Evolutionary conservation across 2,888 invertebrate genomes (phyloP), one percentile per base, ranked within the genome.

Genomic region (Andrena camellia): DNA sequence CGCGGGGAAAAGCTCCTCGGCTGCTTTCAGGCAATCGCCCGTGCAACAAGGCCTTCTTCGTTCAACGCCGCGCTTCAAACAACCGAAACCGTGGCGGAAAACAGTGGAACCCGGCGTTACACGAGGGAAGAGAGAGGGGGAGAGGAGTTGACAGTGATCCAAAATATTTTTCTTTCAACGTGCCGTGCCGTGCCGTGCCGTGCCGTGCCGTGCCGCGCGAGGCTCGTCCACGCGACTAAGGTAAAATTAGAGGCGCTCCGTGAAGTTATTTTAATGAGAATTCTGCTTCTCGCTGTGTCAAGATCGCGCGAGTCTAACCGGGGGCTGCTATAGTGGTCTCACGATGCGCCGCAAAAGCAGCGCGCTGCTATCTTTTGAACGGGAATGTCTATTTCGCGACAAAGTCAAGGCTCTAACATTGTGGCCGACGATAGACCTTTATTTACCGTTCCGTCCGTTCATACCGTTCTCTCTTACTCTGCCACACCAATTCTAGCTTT

Each of bases 211-310:
- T 71, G 80, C 67, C 67, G 62, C 80, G 72, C 31, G 31, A 57
- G 54, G 50, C 52, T 52, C 67, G 80, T 67, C 67, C 71, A 52
- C 63, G 60, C 59, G 59, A 20, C 48, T 54, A 50, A 52, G 73
- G 54, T 72, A 73, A 80, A 81, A 81, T 81, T 81, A 81, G 81
- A 80, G 80, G 31, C 67, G 57, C 81, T 72, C 81, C 73, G 81
- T 81, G 62, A 72, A 81, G 81, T 81, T 81, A 81, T 81, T 81
- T 81, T 81, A 81, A 81, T 72, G 81, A 80, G 80, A 81, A 81
- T 81, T 79, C 81, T 72, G 63, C 50, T 72, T 72, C 80, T 50
- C 81, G 80, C 62, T 72, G 81, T 81, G 81, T 81, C 81, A 81
- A 81, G 81, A 81, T 81, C 81, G 81, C 68, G 63, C 80, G 60